Evolutionary conservation across 2,888 invertebrate species (phyloP).

Genomic region (Alloplasta piceator): DNA sequence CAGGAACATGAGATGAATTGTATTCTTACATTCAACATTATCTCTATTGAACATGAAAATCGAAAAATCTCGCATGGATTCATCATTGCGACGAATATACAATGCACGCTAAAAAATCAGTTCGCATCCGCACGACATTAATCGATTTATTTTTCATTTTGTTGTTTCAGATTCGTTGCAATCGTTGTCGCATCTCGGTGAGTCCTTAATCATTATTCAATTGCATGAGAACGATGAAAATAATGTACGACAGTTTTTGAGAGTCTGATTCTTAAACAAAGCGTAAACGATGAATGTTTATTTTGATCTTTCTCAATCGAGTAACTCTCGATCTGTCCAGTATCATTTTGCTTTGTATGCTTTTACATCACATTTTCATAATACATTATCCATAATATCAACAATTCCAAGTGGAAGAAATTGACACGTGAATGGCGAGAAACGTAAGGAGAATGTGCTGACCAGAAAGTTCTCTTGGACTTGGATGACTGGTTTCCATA

Average conservation of each 20-base stretch:
- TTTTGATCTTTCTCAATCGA: background rate
- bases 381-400: conserved; percentile 27
- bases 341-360: conserved; percentile 26
- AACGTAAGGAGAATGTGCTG: background rate
- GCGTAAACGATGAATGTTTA: background rate
- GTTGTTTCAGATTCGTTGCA: conserved; percentile 82
- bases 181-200: conserved; percentile 81
- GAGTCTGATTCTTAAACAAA: background rate
- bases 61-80: conserved; percentile 9
- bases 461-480: background rate
- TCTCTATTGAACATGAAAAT: conserved; percentile 17
- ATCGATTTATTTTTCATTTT: conserved; percentile 69
- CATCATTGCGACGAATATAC: conserved; percentile 8
- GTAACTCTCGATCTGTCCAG: background rate
- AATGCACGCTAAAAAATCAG: conserved; percentile 38
- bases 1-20: too few relatives aligned
- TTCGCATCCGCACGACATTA: conserved; percentile 40
- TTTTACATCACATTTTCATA: conserved; percentile 36
- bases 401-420: background rate
- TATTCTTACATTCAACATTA: background rate
- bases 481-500: background rate
- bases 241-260: background rate
- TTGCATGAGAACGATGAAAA: conserved; percentile 25
- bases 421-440: background rate
- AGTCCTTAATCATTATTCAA: conserved; percentile 71